phyloP scores from a whole-genome alignment of 2,113 vertebrate species.

The Sylvicapra grimmia region DNA sequence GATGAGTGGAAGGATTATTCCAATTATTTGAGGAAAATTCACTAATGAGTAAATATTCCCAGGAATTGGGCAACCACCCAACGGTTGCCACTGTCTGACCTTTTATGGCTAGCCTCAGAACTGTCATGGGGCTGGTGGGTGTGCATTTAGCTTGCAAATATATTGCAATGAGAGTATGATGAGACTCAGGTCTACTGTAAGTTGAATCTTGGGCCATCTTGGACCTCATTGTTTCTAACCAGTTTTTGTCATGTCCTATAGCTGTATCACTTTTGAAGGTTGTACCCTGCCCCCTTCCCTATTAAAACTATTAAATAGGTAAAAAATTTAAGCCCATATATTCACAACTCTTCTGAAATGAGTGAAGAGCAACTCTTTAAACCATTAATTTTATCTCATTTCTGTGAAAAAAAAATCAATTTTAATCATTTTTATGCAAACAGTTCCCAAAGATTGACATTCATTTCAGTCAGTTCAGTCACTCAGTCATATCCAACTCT shows the following conservation, averaged over 20 bases:
- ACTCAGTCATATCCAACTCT: no score
- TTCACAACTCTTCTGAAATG: not conserved
- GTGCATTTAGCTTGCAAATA: not conserved
- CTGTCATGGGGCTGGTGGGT: not conserved
- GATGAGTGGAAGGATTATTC: not conserved
- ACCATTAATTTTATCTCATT: not conserved
- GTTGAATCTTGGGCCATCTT: not conserved
- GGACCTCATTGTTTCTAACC: not conserved
- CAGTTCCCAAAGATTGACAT: not conserved
- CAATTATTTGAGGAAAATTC: not conserved
- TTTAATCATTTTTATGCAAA: not conserved
- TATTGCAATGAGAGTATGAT: not conserved
- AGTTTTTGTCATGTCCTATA: not conserved
- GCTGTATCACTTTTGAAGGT: not conserved
- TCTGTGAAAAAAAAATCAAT: not conserved
- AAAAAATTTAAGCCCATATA: not conserved
- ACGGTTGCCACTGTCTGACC: not conserved
- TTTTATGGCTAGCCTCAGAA: not conserved
- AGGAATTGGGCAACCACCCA: not conserved
- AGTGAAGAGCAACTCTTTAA: not conserved
- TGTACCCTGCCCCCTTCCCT: not conserved
- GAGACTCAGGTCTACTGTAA: not conserved
- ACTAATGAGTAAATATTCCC: not conserved
- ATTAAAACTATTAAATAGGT: not conserved
- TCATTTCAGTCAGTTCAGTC: not conserved